A percentile compares a stretch with the other conserved stretches of the same genome.
These are phyloP conservation scores for Stichodactyla mertensii DNA, from an alignment of 64 coral and sea anemone genomes.

Conservation along the genomic window DNA sequence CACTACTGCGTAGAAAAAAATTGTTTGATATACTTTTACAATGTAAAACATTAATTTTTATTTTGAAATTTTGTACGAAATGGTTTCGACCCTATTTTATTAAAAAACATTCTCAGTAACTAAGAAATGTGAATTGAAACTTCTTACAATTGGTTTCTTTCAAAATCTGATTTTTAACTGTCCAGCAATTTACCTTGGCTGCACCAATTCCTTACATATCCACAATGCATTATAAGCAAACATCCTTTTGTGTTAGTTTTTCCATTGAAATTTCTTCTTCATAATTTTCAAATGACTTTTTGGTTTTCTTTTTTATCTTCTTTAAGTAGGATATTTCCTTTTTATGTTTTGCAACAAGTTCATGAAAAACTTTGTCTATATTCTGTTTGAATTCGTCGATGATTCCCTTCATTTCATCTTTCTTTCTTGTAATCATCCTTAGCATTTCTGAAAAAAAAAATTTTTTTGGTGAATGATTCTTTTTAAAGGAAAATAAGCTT, in stretches of 20 bases:
- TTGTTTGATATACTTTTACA: too few relatives aligned
- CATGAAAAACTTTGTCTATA: not conserved
- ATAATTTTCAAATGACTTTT: not conserved
- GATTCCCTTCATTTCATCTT: not conserved
- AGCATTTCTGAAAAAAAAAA: not conserved
- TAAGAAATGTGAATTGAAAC: too few relatives aligned
- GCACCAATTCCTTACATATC: too few relatives aligned
- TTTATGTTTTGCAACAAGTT: not conserved
- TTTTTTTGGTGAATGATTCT: not conserved
- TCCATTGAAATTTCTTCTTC: not conserved
- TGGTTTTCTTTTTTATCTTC: not conserved
- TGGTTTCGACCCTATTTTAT: too few relatives aligned
- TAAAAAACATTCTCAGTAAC: too few relatives aligned
- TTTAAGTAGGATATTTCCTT: not conserved
- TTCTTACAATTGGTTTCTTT: too few relatives aligned
- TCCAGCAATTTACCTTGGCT: too few relatives aligned
- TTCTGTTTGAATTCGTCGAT: not conserved
- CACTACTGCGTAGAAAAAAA: too few relatives aligned
- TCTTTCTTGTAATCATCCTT: not conserved
- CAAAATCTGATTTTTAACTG: too few relatives aligned
- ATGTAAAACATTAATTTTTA: too few relatives aligned
- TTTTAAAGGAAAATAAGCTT: too few relatives aligned
- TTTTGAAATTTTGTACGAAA: too few relatives aligned
- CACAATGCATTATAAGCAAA: not conserved
- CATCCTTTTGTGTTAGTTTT: not conserved